Evolutionary conservation across 2,113 vertebrate genomes (phyloP).

Genomic region (Noctilio leporinus): DNA sequence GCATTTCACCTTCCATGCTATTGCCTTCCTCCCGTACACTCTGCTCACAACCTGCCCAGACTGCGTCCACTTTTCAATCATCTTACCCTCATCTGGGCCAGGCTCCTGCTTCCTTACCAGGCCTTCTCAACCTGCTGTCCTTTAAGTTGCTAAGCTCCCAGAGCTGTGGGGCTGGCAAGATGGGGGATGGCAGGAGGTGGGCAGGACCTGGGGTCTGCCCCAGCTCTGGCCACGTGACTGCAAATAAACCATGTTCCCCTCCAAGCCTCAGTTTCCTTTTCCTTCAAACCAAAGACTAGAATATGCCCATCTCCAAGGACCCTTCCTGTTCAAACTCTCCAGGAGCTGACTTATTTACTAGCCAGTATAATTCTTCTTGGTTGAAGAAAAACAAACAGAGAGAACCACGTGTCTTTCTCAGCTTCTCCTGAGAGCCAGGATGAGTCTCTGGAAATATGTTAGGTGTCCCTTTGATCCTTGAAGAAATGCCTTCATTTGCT

Average conservation of each 20-base stretch:
- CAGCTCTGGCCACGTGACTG: neutral
- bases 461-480: neutral
- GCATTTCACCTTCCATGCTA: rapidly evolving
- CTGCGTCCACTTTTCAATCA: neutral
- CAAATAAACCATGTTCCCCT: neutral
- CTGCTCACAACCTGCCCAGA: neutral
- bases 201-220: neutral
- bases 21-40: neutral
- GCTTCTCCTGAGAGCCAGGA: neutral
- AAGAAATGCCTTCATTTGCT: neutral
- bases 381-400: conserved; percentile 4
- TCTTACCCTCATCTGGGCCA: rapidly evolving
- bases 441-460: neutral
- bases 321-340: neutral
- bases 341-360: neutral
- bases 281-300: neutral
- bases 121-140: neutral
- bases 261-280: neutral
- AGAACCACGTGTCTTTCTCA: neutral
- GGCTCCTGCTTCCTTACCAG: neutral
- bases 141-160: neutral
- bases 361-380: neutral
- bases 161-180: neutral
- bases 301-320: neutral
- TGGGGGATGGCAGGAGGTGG: neutral